Evolutionary conservation across 2,797 vertebrate species (phyloP), one percentile per base, ranked within the genome.

Genomic region (Graptemys geographica): DNA sequence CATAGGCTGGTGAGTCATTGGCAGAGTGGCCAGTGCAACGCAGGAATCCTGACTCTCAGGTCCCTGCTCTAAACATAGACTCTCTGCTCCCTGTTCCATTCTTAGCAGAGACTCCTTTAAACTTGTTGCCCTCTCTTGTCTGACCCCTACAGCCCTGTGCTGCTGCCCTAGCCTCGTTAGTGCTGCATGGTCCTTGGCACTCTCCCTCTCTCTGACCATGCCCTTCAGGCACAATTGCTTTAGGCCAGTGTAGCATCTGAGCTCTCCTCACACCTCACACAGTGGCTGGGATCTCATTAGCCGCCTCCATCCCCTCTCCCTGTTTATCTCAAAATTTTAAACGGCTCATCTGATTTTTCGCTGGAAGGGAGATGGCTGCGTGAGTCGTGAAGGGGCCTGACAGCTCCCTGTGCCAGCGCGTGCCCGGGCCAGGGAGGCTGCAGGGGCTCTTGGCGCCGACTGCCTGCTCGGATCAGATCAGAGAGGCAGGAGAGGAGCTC

Each of bases 331-430:
- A 51, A 49, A 37, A 49, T 88, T 92, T 87, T 92, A 91, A 87
- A 83, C 37, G 0, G 4, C 69, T 95, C 79, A 57, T 83, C 41
- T 33, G 55, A 19, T 16, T 87, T 87, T 15, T 85, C 57, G 11
- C 95, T 94, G 27, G 92, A 91, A 89, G 85, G 93, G 80, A 84
- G 72, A 79, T 96, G 95, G 85, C 76, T 53, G 74, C 1, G 0
- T 85, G 95, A 96, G 84, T 89, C 80, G 47, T 80, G 85, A 95
- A 92, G 89, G 87, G 83, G 37, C 47, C 57, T 95, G 95, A 95
- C 95, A 96, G 85, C 69, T 96, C 89, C 53, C 76, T 89, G 62
- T 1, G 81, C 87, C 81, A 53, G 90, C 62, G 87, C 62, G 33
- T 74, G 1, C 80, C 0, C 23, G 44, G 62, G 53, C 81, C n/a